Conservation (phyloP, 2,888 invertebrate species). For the Himalopsyche anomala region DNA sequence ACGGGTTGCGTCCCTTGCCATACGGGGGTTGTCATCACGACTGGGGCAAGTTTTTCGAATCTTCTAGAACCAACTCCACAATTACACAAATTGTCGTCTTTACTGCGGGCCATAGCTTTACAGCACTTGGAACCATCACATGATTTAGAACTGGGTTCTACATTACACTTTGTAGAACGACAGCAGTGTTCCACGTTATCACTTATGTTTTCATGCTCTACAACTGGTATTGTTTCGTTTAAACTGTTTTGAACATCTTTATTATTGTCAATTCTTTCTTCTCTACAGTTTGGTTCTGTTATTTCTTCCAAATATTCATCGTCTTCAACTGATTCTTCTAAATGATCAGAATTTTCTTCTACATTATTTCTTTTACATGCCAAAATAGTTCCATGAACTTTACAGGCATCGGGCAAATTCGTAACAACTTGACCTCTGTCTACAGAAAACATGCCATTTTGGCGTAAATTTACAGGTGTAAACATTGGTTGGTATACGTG, state of each 20-base stretch:
- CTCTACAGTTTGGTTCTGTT: background rate
- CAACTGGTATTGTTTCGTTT: background rate
- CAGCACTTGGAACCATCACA: background rate
- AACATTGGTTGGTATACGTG: slow-evolving; percentile 32
- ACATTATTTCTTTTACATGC: background rate
- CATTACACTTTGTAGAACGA: background rate
- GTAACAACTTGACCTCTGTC: background rate
- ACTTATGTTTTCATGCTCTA: background rate
- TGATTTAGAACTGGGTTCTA: background rate
- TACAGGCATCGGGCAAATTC: background rate
- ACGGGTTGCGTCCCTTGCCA: slow-evolving; percentile 45
- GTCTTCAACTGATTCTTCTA: background rate
- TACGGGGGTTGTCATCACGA: slow-evolving; percentile 46
- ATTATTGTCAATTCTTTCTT: background rate
- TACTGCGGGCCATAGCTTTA: background rate
- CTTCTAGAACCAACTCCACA: slow-evolving; percentile 21
- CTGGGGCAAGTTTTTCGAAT: background rate
- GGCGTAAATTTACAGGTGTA: background rate
- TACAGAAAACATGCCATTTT: background rate
- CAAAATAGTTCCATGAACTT: background rate
- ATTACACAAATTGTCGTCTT: slow-evolving; percentile 28
- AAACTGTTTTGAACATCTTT: background rate
- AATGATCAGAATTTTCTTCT: background rate
- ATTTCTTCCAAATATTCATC: background rate
- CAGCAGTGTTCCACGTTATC: background rate